phyloP scores from a whole-genome alignment of 1,140 invertebrate species.

The Monochamus saltuarius region DNA sequence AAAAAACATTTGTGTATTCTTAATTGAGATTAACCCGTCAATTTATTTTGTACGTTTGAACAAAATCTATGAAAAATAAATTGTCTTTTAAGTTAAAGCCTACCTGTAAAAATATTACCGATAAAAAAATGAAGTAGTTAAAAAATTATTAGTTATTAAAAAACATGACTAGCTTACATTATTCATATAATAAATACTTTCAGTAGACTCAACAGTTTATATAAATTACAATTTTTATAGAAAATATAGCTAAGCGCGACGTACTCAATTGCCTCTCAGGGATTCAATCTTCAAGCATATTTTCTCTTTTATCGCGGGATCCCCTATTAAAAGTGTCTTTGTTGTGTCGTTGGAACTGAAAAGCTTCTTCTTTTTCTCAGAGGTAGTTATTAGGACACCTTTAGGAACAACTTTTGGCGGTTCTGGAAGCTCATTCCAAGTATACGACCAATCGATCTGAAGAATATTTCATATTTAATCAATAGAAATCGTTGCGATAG shows the following conservation, averaged over 20 bases:
- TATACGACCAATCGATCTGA: constrained; percentile 64
- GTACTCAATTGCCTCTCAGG: constrained; percentile 23
- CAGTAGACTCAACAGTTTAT: no score
- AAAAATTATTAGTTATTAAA: no score
- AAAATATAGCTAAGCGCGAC: no score
- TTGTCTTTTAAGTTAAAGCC: no score
- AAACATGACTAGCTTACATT: no score
- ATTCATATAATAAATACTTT: no score
- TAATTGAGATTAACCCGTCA: no score
- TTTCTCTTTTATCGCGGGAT: constrained; percentile 43
- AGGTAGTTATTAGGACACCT: constrained; percentile 57
- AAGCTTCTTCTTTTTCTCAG: constrained; percentile 57
- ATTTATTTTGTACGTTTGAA: no score
- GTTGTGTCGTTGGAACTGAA: constrained; percentile 56
- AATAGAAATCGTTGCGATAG: background rate
- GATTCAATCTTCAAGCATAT: constrained; percentile 41
- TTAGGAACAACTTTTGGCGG: constrained; percentile 57
- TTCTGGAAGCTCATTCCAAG: constrained; percentile 61
- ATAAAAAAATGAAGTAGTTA: no score
- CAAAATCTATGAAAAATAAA: no score
- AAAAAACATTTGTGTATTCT: no score
- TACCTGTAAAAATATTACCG: no score
- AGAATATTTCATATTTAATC: constrained; percentile 16
- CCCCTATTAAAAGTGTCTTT: constrained; percentile 56
- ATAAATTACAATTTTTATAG: background rate